These are phyloP conservation scores for Stenurella melanura DNA, from an alignment of 2,888 invertebrate genomes.

Conservation along the genomic window DNA sequence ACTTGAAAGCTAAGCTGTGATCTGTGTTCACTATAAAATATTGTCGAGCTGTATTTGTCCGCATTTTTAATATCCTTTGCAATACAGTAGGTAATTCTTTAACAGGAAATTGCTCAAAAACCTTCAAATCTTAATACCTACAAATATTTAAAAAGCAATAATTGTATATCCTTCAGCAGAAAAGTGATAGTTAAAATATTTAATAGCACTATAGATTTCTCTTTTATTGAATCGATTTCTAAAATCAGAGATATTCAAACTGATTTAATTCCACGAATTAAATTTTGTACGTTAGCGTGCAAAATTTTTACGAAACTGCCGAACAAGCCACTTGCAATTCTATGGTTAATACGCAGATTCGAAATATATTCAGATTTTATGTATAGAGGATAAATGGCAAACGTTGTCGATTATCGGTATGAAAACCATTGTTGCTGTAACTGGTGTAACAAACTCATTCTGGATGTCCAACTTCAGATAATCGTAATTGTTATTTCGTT, in stretches of 20 bases:
- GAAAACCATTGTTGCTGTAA: background rate
- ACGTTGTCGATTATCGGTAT: slow-evolving; percentile 14
- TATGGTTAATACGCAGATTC: background rate
- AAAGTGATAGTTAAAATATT: background rate
- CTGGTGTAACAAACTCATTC: slow-evolving; percentile 20
- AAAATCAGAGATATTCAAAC: background rate
- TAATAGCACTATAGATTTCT: background rate
- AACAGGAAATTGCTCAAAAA: too few relatives aligned
- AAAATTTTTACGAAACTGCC: background rate
- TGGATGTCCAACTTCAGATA: too few relatives aligned
- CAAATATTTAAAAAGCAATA: too few relatives aligned
- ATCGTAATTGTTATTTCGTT: too few relatives aligned
- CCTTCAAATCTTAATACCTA: too few relatives aligned
- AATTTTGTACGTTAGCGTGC: background rate
- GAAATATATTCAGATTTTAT: background rate
- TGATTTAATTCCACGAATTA: background rate
- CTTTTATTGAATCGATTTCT: background rate
- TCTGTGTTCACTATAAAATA: too few relatives aligned
- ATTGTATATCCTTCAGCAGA: background rate
- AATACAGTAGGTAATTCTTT: too few relatives aligned
- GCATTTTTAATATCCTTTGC: too few relatives aligned
- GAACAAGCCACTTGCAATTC: background rate
- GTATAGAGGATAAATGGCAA: background rate
- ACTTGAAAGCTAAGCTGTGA: too few relatives aligned
- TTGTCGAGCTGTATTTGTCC: too few relatives aligned